Evolutionary conservation across 1,140 invertebrate species (phyloP).

Genomic region (Telenomus remus): DNA sequence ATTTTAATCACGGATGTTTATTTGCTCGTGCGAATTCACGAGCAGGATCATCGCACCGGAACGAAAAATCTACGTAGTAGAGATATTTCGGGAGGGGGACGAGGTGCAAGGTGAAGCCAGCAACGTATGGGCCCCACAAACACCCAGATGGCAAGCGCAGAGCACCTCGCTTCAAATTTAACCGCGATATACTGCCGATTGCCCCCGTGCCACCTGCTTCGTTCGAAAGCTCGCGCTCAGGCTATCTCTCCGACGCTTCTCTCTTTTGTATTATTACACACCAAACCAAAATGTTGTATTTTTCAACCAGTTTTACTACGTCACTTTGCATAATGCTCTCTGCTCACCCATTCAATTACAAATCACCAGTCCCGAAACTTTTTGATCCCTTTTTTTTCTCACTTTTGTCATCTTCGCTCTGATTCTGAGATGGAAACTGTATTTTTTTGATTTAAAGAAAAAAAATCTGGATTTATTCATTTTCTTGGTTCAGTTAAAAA

Average conservation of each 20-base stretch:
- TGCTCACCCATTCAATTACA: too few species aligned
- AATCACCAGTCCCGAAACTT: too few species aligned
- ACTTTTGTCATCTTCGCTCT: too few species aligned
- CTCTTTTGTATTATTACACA: conserved; percentile 5
- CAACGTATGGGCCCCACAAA: conserved; percentile 62
- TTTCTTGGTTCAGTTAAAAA: too few species aligned
- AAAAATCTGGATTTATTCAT: too few species aligned
- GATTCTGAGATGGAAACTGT: too few species aligned
- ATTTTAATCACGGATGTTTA: conserved; percentile 43
- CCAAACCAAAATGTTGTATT: neutral
- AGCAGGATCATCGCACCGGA: conserved; percentile 36
- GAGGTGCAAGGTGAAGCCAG: conserved; percentile 53
- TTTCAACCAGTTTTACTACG: too few species aligned
- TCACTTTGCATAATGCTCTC: too few species aligned
- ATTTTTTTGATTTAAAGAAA: too few species aligned
- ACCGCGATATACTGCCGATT: conserved; percentile 61
- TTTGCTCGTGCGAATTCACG: conserved; percentile 38
- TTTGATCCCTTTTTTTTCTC: too few species aligned
- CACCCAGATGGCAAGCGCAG: conserved; percentile 70
- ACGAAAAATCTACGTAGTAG: conserved; percentile 52
- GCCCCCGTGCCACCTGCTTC: conserved; percentile 63
- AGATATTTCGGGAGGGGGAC: conserved; percentile 52
- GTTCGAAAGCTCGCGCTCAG: conserved; percentile 41
- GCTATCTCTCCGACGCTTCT: conserved; percentile 57
- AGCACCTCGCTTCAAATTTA: conserved; percentile 67